Base-by-base conservation (phyloP, 2,113 vertebrate species). In the Engraulis encrasicolus region DNA sequence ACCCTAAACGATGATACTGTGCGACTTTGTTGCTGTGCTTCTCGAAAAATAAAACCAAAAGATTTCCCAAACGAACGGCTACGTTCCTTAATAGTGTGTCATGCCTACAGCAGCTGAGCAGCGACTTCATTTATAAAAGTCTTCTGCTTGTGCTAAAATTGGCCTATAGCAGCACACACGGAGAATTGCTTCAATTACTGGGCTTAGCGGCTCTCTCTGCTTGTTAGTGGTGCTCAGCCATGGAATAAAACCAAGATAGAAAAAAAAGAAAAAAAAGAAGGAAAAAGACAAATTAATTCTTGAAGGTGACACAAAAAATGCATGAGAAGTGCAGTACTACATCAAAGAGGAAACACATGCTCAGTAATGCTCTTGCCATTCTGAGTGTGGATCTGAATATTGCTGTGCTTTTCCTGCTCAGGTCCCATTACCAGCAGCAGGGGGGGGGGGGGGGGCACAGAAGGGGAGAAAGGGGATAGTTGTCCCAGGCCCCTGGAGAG, bases 1-100 rank as follows among this genome's bases (percentile, higher is more conserved):
- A 12, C 31, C 27, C 66, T 3, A 74, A 17, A 36, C 27, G 27
- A 14, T 34, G n/a, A n/a, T n/a, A n/a, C n/a, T n/a, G 31, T 34
- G 17, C 66, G 15, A 34, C 17, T 74, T 45, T 45, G 40, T 71
- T 19, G 11, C 18, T n/a, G 66, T 82, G 81, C 48, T 15, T 34
- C 17, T 34, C 17, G 45, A 27, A 45, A 82, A 82, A 66, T 81
- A 36, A 50, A 50, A 81, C 40, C 66, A 74, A 74, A 74, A 74
- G 66, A 74, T 74, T 74, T 15, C 31, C 15, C n/a, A n/a, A n/a
- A n/a, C n/a, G 27, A 15, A 74, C 27, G 66, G 27, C 31, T 74
- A 74, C 31, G 66, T 74, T 74, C 66, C 31, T 74, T 74, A 74
- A 34, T 74, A 74, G 27, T 74, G 31, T 74, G 66, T 74, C 66